Evolutionary conservation across 2,888 invertebrate genomes (phyloP).

Genomic region (Exephanes ischioxanthus): DNA sequence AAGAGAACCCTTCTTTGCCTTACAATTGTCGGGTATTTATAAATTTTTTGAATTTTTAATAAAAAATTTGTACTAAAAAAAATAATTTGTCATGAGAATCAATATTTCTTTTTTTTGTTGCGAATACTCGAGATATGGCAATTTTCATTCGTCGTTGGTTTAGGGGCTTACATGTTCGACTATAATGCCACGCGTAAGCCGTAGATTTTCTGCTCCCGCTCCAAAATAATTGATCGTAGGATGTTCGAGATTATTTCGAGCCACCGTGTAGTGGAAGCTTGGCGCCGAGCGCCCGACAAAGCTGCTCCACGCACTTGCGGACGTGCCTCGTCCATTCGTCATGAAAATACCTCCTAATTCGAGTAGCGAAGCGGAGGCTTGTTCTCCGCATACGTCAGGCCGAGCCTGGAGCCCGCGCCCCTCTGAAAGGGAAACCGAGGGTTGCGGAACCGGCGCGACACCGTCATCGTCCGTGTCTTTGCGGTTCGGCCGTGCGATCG

Average conservation of each 20-base stretch:
- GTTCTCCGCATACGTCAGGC: conserved; percentile 42
- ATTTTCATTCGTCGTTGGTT: too few relatives aligned
- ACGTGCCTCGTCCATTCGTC: conserved; percentile 75
- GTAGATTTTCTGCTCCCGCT: neutral
- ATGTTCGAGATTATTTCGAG: conserved; percentile 57
- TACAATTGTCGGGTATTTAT: too few relatives aligned
- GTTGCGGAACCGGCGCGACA: conserved; percentile 43
- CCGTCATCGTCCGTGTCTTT: conserved; percentile 61
- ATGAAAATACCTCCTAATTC: conserved; percentile 74
- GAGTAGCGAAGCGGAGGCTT: conserved; percentile 43
- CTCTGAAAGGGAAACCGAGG: conserved; percentile 43
- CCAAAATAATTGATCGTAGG: conserved; percentile 26
- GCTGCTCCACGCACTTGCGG: conserved; percentile 74
- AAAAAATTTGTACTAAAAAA: too few relatives aligned
- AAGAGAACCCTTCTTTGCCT: too few relatives aligned
- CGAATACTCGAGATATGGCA: too few relatives aligned
- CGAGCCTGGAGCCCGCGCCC: conserved; percentile 14
- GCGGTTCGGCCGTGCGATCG: conserved; percentile 56
- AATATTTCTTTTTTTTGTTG: too few relatives aligned
- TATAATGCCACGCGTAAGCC: neutral
- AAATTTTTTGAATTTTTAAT: too few relatives aligned
- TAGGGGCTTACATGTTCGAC: neutral
- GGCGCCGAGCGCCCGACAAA: conserved; percentile 74
- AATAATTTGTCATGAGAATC: too few relatives aligned
- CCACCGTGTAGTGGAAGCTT: conserved; percentile 73